A percentile compares a stretch with the other conserved stretches of the same genome.
phyloP scores from a whole-genome alignment of 2,888 invertebrate genomes.

The Plagodis dolabraria region DNA sequence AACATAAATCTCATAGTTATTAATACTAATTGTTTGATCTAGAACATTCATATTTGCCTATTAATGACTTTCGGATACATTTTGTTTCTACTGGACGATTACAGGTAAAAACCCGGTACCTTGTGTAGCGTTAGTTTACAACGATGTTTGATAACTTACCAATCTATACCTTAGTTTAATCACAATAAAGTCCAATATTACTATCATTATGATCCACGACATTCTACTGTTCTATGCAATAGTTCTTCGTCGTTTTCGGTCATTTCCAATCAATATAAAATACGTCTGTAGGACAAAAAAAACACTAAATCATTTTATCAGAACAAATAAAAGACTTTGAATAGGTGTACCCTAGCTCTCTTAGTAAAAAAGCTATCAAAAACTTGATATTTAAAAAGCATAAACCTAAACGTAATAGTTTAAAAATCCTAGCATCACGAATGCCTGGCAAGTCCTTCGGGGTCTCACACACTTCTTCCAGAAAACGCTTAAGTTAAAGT shows the following conservation, averaged over 20 bases:
- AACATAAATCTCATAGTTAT: slow-evolving; percentile 40
- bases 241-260: slow-evolving; percentile 12
- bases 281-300: slow-evolving; percentile 17
- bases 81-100: slow-evolving; percentile 54
- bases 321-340: neutral
- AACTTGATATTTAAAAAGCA: neutral
- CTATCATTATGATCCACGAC: slow-evolving; percentile 5
- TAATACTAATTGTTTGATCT: slow-evolving; percentile 46
- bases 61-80: slow-evolving; percentile 53
- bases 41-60: slow-evolving; percentile 44
- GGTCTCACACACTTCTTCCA: too few species aligned
- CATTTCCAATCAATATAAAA: slow-evolving; percentile 22
- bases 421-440: neutral
- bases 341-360: neutral
- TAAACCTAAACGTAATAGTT: neutral
- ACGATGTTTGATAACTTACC: slow-evolving; percentile 58
- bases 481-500: slow-evolving; percentile 14
- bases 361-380: too few species aligned
- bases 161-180: slow-evolving; percentile 11
- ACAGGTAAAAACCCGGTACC: slow-evolving; percentile 64
- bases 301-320: neutral
- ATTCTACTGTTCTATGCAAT: slow-evolving; percentile 2
- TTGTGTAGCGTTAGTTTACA: slow-evolving; percentile 66
- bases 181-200: slow-evolving; percentile 5
- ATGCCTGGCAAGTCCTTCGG: neutral